Conservation (phyloP, 2,888 invertebrate species). For the Pristionchus fissidentatus region DNA sequence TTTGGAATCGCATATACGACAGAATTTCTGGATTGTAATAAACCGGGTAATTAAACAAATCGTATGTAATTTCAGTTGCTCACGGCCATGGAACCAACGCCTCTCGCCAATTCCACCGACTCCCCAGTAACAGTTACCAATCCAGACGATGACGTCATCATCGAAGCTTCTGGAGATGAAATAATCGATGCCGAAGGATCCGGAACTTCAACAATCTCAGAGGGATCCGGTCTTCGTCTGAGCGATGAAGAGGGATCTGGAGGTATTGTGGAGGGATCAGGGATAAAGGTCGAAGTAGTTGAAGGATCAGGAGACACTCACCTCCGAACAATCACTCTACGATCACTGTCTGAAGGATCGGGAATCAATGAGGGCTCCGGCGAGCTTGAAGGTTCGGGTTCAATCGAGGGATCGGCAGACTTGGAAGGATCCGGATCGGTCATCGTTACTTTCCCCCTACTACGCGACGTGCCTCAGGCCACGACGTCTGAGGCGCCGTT, state of each 20-base stretch:
- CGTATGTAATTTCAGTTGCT: neutral
- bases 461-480: neutral
- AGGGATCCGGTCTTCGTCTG: too few species aligned
- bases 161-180: constrained; percentile 20
- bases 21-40: too few species aligned
- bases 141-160: neutral
- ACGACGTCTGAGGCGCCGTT: neutral
- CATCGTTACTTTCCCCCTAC: neutral
- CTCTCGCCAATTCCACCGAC: neutral
- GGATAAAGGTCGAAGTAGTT: neutral
- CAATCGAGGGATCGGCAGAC: neutral
- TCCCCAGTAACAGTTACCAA: neutral
- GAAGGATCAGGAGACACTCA: neutral
- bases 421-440: constrained; percentile 18
- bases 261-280: neutral
- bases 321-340: neutral
- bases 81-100: constrained; percentile 16
- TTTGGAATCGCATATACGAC: too few species aligned
- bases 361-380: neutral
- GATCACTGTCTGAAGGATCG: constrained; percentile 3
- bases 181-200: neutral
- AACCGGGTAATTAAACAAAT: neutral
- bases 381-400: neutral
- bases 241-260: constrained; percentile 14
- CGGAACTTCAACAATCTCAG: too few species aligned